Conservation (phyloP, 2,113 vertebrate species). For the Paracyprichromis sp. region DNA sequence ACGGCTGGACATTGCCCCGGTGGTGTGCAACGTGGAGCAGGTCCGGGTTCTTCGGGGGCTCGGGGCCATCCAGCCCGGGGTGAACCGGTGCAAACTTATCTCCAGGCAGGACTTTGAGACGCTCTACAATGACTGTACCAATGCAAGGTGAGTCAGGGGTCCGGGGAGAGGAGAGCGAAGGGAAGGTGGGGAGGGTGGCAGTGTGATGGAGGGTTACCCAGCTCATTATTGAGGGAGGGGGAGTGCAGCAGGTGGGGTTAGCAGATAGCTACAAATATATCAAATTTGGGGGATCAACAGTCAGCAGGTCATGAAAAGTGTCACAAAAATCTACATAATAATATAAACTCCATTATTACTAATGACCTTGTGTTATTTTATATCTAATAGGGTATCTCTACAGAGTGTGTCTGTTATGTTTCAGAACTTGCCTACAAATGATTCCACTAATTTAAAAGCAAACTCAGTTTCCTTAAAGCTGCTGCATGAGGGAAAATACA, state of each 20-base stretch:
- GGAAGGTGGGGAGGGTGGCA: neutral
- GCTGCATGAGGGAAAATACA: neutral
- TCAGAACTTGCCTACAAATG: neutral
- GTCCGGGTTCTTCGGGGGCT: constrained; percentile 91
- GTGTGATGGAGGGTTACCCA: neutral
- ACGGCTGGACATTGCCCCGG: constrained; percentile 90
- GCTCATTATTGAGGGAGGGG: neutral
- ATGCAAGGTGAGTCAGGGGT: constrained; percentile 77
- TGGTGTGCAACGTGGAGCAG: constrained; percentile 98
- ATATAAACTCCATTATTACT: neutral
- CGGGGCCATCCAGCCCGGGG: constrained; percentile 93
- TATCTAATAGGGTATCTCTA: neutral
- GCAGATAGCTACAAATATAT: neutral
- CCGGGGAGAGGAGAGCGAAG: neutral
- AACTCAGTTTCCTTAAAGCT: neutral
- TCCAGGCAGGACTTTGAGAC: constrained; percentile 95
- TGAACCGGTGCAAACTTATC: constrained; percentile 98
- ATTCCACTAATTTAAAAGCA: neutral
- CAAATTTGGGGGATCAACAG: neutral
- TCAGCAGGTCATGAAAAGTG: neutral
- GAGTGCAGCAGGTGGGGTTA: neutral
- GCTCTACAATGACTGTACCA: constrained; percentile 94
- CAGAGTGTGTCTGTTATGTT: neutral
- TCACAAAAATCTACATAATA: neutral
- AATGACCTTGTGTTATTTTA: neutral